phyloP scores from a whole-genome alignment of 2,113 vertebrate species.

The Sorex fumeus region DNA sequence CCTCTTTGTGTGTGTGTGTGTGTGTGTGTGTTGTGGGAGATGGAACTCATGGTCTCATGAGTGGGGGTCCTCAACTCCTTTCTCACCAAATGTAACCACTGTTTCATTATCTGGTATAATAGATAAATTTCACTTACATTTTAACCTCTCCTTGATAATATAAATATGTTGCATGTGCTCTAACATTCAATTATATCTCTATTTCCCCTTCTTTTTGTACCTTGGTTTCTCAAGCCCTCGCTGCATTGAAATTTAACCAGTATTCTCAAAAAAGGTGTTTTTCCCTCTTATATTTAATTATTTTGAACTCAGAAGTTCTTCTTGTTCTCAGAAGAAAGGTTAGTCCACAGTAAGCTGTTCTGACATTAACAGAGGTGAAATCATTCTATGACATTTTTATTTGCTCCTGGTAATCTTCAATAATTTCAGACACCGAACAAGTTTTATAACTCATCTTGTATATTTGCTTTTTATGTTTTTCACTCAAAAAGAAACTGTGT shows the following conservation, averaged over 20 bases:
- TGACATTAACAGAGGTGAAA: constrained; percentile 1
- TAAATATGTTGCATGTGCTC: too few relatives aligned
- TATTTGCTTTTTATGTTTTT: not conserved
- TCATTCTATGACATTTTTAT: not conserved
- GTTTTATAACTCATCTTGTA: not conserved
- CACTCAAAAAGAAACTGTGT: too few relatives aligned
- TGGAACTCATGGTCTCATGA: not conserved
- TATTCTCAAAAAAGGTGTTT: not conserved
- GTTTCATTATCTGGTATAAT: not conserved
- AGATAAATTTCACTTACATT: not conserved
- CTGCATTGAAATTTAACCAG: not conserved
- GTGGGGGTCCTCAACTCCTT: not conserved
- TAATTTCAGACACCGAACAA: not conserved
- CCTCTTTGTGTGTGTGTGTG: not conserved
- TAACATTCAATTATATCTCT: not conserved
- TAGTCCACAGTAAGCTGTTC: not conserved
- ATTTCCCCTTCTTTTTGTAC: not conserved
- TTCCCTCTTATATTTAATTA: not conserved
- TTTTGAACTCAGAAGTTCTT: not conserved
- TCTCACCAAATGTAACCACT: not conserved
- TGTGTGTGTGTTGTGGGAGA: not conserved
- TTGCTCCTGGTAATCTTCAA: not conserved
- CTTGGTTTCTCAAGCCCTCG: not conserved
- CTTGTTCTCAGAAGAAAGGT: constrained; percentile 6
- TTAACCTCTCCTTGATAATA: not conserved